Base-by-base conservation (phyloP, 2,888 invertebrate genomes). In the Eudemis profundana region DNA sequence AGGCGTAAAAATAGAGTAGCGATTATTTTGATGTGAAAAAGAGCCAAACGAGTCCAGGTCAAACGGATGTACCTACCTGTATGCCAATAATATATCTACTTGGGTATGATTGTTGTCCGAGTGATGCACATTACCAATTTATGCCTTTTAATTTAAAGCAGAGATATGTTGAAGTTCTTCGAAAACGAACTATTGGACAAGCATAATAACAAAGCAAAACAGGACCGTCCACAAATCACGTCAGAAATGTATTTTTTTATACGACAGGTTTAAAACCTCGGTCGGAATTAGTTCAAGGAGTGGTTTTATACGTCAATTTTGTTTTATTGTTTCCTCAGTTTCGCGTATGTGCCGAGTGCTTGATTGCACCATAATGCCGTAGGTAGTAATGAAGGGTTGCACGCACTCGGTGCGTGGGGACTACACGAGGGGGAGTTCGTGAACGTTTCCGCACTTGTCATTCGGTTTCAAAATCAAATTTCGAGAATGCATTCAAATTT, bases 261-360 rank as follows among this genome's bases (percentile, higher is more conserved):
- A 82, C 80, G 80, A 78, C 82, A 74, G 72, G 78, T 77, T 76
- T 76, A 76, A 78, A 77, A 82, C 77, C 74, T 74, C 74, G 74
- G 66, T 76, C 73, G 81, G 79, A 85, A 86, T 86, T 84, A 84
- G 85, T 85, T 76, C 82, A 85, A 85, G 84, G 84, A 86, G 85
- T 85, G 71, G 86, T 86, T 88, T 87, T 85, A 85, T 87, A 85
- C 87, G 84, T 87, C 87, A 86, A 88, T 89, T 87, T 85, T 85
- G 85, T 88, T 89, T 88, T 87, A 87, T 87, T 86, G 86, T 89
- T 87, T 87, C 90, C 87, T 87, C 82, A 85, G 88, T 86, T 88
- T 87, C 83, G 84, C 89, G 89, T 89, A 89, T 89, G 87, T 89
- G 87, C 84, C 75, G 87, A 88, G 87, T 82, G 84, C 81, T 86